Evolutionary conservation across 2,113 vertebrate genomes (phyloP).

Genomic region (Pluvialis apricaria): DNA sequence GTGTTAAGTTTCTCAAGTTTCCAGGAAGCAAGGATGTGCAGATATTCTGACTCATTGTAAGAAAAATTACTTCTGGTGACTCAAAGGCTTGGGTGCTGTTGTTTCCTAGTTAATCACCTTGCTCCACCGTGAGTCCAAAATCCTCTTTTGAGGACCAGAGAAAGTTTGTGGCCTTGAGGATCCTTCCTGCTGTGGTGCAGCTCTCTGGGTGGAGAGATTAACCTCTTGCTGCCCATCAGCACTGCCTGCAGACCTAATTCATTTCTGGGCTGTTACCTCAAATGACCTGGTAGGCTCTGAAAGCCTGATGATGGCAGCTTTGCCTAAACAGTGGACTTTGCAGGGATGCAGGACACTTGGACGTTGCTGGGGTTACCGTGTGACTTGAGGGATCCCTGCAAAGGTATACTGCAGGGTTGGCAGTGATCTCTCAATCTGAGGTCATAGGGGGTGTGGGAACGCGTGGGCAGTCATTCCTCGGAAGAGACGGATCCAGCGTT

Average conservation of each 20-base stretch:
- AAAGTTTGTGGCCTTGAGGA: background rate
- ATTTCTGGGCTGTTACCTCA: background rate
- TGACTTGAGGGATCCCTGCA: background rate
- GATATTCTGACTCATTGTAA: conserved; percentile 39
- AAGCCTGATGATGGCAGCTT: background rate
- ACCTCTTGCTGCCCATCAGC: background rate
- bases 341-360: background rate
- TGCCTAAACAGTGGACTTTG: background rate
- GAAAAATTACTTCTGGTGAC: conserved; percentile 5
- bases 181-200: background rate
- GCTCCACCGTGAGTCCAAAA: background rate
- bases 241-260: background rate
- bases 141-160: background rate
- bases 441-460: accelerated
- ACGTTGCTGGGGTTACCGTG: background rate
- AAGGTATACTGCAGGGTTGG: background rate
- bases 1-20: background rate
- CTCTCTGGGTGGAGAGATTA: background rate
- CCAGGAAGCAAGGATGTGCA: conserved; percentile 11
- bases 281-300: background rate
- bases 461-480: background rate
- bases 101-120: background rate
- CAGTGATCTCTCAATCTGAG: background rate
- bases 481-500: accelerated
- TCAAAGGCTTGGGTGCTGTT: background rate